phyloP scores from a whole-genome alignment of 2,888 invertebrate species.

The Agriopis aurantiaria region DNA sequence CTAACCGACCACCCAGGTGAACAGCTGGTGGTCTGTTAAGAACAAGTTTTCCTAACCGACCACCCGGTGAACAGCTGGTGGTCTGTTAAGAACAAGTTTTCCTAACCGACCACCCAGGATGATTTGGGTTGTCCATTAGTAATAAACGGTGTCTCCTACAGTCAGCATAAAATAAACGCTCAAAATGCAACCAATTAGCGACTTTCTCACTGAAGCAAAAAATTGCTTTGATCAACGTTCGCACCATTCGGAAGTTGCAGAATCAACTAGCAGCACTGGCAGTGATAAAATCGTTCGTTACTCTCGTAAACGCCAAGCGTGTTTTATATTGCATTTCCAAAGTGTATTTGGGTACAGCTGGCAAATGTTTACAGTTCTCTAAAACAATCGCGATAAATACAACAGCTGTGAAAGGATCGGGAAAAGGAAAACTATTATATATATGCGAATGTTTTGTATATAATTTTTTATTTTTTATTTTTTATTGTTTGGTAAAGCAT shows the following conservation, averaged over 20 bases:
- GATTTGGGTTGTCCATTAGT: too few species aligned
- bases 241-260: constrained; percentile 18
- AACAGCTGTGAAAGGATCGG: constrained; percentile 20
- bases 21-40: too few species aligned
- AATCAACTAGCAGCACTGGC: constrained; percentile 21
- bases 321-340: constrained; percentile 31
- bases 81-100: too few species aligned
- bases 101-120: too few species aligned
- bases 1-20: too few species aligned
- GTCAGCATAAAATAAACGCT: not conserved
- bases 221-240: constrained; percentile 36
- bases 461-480: too few species aligned
- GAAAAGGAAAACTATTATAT: not conserved
- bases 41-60: too few species aligned
- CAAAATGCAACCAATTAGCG: constrained; percentile 28
- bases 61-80: too few species aligned
- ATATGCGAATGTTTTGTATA: too few species aligned
- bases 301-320: constrained; percentile 24
- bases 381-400: constrained; percentile 22
- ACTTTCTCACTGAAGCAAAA: constrained; percentile 40
- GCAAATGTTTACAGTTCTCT: constrained; percentile 17
- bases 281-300: constrained; percentile 33
- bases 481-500: too few species aligned
- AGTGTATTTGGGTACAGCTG: constrained; percentile 18
- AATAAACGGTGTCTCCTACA: too few species aligned